Base-by-base conservation (phyloP, 2,888 invertebrate genomes). In the Pheosia tremula region DNA sequence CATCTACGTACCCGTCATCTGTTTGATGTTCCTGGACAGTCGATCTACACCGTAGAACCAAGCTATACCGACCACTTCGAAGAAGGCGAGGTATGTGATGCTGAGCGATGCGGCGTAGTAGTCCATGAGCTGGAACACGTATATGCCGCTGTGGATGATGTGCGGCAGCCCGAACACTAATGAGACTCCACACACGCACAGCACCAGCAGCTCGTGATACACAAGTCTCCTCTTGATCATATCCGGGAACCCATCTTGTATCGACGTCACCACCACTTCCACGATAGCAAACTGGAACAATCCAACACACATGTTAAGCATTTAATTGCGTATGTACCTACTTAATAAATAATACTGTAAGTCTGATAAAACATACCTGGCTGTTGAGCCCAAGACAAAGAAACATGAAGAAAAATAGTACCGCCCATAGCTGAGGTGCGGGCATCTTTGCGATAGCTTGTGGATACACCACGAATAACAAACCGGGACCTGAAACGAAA, bases 391-490 rank as follows among this genome's bases (percentile, higher is more conserved):
- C 97, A 62, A 98, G 95, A 84, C 98, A 98, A 61, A 98, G 95
- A 76, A 98, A 95, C 97, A 98, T 97, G 85, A 97, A 97, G 94
- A 98, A 98, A 91, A 98, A 98, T 78, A 98, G 91, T 1, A 97
- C 97, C 0, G 97, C 97, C 98, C 98, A 98, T 64, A 98, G 90
- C 83, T 97, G 97, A n/a, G 97, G 95, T 50, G 97, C 97, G 10
- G 98, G 98, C 97, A 98, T 98, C 93, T 97, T 97, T 41, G 97
- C 97, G 90, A 98, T 96, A n/a, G 97, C 97, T 94, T 98, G 97
- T 3, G 98, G 97, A 87, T 98, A 98, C 2, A 98, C 97, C n/a
- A 98, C 97, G 88, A 98, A 98, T 74, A 98, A 96, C 83, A 98
- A 93, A 47, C 98, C 98, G 41, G 98, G 98, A 83, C 98, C 97